Conservation (phyloP, 2,888 invertebrate species). For the Pyrrhosoma nymphula region DNA sequence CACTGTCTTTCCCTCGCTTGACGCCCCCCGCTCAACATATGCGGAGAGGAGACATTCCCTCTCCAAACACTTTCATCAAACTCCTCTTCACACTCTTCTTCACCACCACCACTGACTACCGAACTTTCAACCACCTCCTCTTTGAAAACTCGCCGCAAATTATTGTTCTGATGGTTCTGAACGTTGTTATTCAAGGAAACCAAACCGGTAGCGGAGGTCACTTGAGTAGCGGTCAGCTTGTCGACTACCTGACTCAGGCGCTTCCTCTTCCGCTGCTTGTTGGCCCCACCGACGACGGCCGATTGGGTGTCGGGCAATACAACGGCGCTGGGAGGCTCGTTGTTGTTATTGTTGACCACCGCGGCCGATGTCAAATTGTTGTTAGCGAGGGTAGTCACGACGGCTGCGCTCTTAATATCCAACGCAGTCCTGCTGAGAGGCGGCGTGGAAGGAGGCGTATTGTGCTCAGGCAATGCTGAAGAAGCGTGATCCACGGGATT, state of each 20-base stretch:
- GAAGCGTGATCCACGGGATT: slow-evolving; percentile 81
- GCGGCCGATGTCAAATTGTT: slow-evolving; percentile 83
- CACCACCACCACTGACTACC: not conserved
- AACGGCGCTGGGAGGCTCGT: slow-evolving; percentile 79
- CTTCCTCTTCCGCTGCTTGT: slow-evolving; percentile 87
- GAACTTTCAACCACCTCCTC: not conserved
- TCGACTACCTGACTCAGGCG: slow-evolving; percentile 90
- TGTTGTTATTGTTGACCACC: slow-evolving; percentile 80
- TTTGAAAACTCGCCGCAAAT: slow-evolving; percentile 73
- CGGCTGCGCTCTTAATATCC: slow-evolving; percentile 74
- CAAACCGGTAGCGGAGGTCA: slow-evolving; percentile 65
- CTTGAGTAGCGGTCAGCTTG: slow-evolving; percentile 81
- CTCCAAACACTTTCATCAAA: slow-evolving; percentile 71
- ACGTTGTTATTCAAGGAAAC: slow-evolving; percentile 79
- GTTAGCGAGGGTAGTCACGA: slow-evolving; percentile 78
- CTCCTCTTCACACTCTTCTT: slow-evolving; percentile 74
- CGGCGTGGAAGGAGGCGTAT: slow-evolving; percentile 31
- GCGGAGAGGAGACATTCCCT: slow-evolving; percentile 55
- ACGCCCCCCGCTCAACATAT: slow-evolving; percentile 61
- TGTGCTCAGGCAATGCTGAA: slow-evolving; percentile 74
- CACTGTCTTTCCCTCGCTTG: slow-evolving; percentile 55
- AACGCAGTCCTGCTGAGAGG: slow-evolving; percentile 74
- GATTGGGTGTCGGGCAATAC: slow-evolving; percentile 70
- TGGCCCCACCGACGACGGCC: slow-evolving; percentile 38
- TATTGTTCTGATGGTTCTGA: slow-evolving; percentile 77